Evolutionary conservation across 1,140 invertebrate genomes (phyloP).

Genomic region (Sycophaga agraensis): DNA sequence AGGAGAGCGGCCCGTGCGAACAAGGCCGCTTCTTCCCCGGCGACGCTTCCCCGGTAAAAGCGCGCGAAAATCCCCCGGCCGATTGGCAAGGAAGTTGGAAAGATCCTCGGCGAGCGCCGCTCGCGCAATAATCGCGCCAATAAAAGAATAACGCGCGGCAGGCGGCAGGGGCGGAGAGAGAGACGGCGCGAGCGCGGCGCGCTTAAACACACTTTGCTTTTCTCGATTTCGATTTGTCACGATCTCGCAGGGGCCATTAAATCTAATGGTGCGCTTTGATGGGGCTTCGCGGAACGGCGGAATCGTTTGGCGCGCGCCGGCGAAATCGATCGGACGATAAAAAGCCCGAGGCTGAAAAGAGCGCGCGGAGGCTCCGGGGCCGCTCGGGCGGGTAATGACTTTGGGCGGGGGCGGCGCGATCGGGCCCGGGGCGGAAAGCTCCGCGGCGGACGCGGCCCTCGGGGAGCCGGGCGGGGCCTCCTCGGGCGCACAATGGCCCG

Average conservation of each 20-base stretch:
- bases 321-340: constrained; percentile 10
- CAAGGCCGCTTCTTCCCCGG: no score
- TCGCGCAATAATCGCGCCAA: neutral
- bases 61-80: no score
- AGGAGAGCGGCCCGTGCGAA: no score
- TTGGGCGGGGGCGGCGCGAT: neutral
- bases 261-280: neutral
- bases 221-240: neutral
- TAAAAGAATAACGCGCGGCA: no score
- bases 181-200: no score
- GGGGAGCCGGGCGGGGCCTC: no score
- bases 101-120: neutral
- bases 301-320: no score
- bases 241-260: neutral
- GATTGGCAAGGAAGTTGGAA: no score
- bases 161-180: no score
- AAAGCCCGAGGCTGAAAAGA: neutral
- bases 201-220: no score
- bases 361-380: neutral
- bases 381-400: constrained; percentile 15
- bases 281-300: neutral
- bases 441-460: neutral
- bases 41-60: no score
- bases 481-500: no score
- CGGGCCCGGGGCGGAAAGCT: neutral